These are phyloP conservation scores for Habrosyne pyritoides DNA, from an alignment of 2,888 invertebrate species.

Conservation along the genomic window DNA sequence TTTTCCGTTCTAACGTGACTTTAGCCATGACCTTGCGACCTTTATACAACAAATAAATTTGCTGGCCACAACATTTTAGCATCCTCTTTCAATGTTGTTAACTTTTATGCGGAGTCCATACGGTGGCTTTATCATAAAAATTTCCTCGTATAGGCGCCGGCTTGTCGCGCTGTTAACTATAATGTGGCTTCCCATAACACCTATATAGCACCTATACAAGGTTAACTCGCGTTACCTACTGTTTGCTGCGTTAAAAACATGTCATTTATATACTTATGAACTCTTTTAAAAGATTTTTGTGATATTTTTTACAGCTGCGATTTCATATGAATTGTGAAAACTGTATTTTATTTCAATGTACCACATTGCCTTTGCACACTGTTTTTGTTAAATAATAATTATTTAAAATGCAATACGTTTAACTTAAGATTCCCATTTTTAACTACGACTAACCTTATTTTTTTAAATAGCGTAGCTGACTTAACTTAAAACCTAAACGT, in stretches of 20 bases:
- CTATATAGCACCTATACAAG: constrained; percentile 20
- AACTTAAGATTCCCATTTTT: too few species aligned
- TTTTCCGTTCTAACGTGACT: constrained; percentile 1
- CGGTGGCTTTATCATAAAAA: constrained; percentile 52
- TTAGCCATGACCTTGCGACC: constrained; percentile 19
- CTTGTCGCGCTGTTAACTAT: constrained; percentile 61
- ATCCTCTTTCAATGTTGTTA: constrained; percentile 38
- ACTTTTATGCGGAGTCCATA: constrained; percentile 42
- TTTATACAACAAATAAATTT: constrained; percentile 27
- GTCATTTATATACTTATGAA: neutral
- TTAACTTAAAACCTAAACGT: too few species aligned
- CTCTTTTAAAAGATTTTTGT: neutral
- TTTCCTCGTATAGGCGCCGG: constrained; percentile 54
- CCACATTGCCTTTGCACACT: too few species aligned
- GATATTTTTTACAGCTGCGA: neutral
- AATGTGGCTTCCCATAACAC: constrained; percentile 42
- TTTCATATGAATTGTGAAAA: neutral
- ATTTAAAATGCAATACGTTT: too few species aligned
- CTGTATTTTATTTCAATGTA: neutral
- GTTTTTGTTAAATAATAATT: too few species aligned
- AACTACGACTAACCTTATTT: too few species aligned
- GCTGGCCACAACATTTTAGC: constrained; percentile 28
- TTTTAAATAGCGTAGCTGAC: too few species aligned
- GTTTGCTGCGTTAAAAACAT: neutral
- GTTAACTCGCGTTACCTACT: constrained; percentile 10